Evolutionary conservation across 2,113 vertebrate species (phyloP).

Genomic region (Tragelaphus buxtoni): DNA sequence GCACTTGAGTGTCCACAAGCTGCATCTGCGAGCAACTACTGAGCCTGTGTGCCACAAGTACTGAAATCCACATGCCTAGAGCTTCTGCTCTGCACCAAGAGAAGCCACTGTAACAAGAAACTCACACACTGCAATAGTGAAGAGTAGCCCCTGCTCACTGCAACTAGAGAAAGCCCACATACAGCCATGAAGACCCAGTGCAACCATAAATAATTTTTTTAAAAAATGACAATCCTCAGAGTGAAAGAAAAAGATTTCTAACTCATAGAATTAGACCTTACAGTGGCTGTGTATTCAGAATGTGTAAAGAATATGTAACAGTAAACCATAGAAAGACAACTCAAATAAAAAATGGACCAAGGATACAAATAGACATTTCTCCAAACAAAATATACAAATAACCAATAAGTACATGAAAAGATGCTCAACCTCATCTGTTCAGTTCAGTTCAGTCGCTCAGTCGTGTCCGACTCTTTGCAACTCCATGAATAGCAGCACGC

Average conservation of each 20-base stretch:
- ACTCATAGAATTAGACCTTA: not conserved
- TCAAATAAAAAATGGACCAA: not conserved
- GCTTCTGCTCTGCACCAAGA: not conserved
- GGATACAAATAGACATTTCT: not conserved
- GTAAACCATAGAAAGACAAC: not conserved
- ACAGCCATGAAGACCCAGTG: not conserved
- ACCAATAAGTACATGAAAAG: not conserved
- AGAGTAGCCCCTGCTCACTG: not conserved
- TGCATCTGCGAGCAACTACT: not conserved
- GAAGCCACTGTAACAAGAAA: not conserved
- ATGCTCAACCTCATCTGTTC: not conserved
- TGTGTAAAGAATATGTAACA: not conserved
- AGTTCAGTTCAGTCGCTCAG: too few relatives aligned
- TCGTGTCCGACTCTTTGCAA: too few relatives aligned
- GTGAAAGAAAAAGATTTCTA: not conserved
- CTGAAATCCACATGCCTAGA: not conserved
- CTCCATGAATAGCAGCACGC: too few relatives aligned
- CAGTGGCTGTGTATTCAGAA: not conserved
- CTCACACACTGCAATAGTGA: not conserved
- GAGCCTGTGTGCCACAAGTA: not conserved
- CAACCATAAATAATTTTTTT: not conserved
- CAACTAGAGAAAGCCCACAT: not conserved
- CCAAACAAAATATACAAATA: not conserved
- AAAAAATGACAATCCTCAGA: not conserved
- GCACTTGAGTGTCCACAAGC: not conserved